Evolutionary conservation across 2,113 vertebrate species (phyloP), one percentile per base, ranked within the genome.

Genomic region (Ammodytes dubius): DNA sequence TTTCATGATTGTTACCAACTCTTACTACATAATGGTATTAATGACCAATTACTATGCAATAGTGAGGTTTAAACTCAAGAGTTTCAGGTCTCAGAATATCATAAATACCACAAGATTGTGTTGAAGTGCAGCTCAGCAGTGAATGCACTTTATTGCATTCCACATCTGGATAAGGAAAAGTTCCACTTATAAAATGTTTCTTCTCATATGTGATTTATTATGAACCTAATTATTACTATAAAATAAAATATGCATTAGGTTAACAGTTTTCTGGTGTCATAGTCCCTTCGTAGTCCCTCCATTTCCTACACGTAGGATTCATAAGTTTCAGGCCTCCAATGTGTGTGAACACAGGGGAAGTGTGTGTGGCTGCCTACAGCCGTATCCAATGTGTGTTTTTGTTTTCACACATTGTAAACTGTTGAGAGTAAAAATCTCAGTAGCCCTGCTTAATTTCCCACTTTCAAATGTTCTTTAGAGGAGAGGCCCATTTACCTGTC

Each of bases 361-460:
- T 47, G 35, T 84, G 72, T 80, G 74, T 73, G 60, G 70, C 27
- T 35, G 8, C 10, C 39, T 42, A 49, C 74, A 50, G 53, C 64
- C 14, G n/a, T 45, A 61, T 76, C 58, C 46, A 79, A 12, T 54
- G 73, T 64, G 67, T 86, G 83, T 67, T 60, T 81, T 73, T 82
- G 59, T 87, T 86, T 83, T 81, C 79, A 72, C 80, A 88, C 83
- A 77, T 86, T 79, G n/a, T 68, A 82, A 88, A 83, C 60, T 64
- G 53, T 52, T 66, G 66, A 27, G 81, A 79, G 87, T 83, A 85
- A 79, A 80, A 56, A 63, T 75, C 58, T 84, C 74, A 60, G 57
- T 17, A 53, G 74, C 19, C 61, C 45, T 58, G 72, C 61, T 60
- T 84, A 35, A 58, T 82, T 90, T 87, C 71, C 80, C 84, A 82